A percentile compares a stretch with the other conserved stretches of the same genome.
Evolutionary conservation across 2,797 vertebrate species (phyloP).

Genomic region (Intellagama lesueurii): DNA sequence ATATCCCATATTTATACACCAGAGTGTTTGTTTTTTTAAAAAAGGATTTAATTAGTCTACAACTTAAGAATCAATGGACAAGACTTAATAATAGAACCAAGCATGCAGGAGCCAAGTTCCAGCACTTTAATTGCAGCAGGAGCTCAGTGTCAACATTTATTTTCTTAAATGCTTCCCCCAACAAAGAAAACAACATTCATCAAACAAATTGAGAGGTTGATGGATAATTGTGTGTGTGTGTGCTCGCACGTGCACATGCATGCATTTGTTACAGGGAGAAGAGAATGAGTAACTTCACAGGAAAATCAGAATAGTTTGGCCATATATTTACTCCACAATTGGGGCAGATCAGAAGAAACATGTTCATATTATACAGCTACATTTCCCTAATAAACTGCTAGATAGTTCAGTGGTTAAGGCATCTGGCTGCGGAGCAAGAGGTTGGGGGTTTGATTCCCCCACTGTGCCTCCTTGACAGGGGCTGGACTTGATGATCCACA

Average conservation of each 20-base stretch:
- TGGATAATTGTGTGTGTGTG: constrained; percentile 29
- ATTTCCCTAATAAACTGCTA: constrained; percentile 5
- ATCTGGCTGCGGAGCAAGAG: too few relatives aligned
- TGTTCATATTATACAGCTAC: constrained; percentile 2
- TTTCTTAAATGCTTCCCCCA: constrained; percentile 62
- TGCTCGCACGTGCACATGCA: neutral
- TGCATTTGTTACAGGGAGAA: constrained; percentile 33
- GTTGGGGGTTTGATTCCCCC: too few relatives aligned
- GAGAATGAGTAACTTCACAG: constrained; percentile 38
- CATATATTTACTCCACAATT: constrained; percentile 25
- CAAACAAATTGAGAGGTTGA: constrained; percentile 49
- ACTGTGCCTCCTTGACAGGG: too few relatives aligned
- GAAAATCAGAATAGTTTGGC: neutral
- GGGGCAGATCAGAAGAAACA: constrained; percentile 22
- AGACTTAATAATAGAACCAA: constrained; percentile 63
- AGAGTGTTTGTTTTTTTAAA: too few relatives aligned
- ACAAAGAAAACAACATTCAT: constrained; percentile 50
- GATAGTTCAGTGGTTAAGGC: too few relatives aligned
- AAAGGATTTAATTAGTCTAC: constrained; percentile 67
- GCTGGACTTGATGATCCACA: too few relatives aligned
- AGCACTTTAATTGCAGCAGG: constrained; percentile 70
- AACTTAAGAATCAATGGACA: constrained; percentile 68
- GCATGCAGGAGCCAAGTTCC: constrained; percentile 67
- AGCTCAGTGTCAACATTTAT: constrained; percentile 53
- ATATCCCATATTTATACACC: too few relatives aligned